Percentiles rank a stretch among this genome's conserved stretches.
These are phyloP conservation scores for Cinara cedri DNA, from an alignment of 2,888 invertebrate species.

Conservation along the genomic window DNA sequence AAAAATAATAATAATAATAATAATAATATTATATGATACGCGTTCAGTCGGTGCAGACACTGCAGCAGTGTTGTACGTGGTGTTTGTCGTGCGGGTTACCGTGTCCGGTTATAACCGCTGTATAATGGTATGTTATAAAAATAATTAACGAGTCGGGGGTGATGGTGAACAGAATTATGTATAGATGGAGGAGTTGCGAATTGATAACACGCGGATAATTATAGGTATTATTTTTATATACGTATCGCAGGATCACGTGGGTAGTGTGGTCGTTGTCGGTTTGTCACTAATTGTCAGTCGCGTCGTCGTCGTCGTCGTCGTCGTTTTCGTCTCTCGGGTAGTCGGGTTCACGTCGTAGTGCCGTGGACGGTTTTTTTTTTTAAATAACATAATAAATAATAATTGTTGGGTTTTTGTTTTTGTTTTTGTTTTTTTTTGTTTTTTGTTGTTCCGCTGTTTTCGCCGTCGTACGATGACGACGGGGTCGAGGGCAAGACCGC, in stretches of 20 bases:
- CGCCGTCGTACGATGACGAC: background rate
- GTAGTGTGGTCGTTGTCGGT: too few species aligned
- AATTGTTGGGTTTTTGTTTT: background rate
- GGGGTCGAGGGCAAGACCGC: conserved; percentile 15
- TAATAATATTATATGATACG: background rate
- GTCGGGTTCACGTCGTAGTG: background rate
- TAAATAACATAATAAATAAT: conserved; percentile 42
- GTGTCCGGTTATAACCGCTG: background rate
- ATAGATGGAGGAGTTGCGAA: too few species aligned
- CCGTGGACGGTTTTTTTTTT: too few species aligned
- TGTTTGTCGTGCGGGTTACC: background rate
- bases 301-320: conserved; percentile 23
- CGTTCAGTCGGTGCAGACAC: conserved; percentile 34
- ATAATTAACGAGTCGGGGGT: conserved; percentile 24
- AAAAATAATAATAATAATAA: conserved; percentile 8
- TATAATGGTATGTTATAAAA: conserved; percentile 22
- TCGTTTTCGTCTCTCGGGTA: background rate
- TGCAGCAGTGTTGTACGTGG: conserved; percentile 39
- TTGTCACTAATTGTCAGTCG: conserved; percentile 12
- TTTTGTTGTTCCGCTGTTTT: background rate
- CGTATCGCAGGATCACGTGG: too few species aligned
- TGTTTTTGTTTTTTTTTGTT: conserved; percentile 18
- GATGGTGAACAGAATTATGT: too few species aligned
- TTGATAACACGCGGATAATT: too few species aligned
- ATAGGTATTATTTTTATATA: too few species aligned